Evolutionary conservation across 2,797 vertebrate species (phyloP).

Genomic region (Antrozous pallidus): DNA sequence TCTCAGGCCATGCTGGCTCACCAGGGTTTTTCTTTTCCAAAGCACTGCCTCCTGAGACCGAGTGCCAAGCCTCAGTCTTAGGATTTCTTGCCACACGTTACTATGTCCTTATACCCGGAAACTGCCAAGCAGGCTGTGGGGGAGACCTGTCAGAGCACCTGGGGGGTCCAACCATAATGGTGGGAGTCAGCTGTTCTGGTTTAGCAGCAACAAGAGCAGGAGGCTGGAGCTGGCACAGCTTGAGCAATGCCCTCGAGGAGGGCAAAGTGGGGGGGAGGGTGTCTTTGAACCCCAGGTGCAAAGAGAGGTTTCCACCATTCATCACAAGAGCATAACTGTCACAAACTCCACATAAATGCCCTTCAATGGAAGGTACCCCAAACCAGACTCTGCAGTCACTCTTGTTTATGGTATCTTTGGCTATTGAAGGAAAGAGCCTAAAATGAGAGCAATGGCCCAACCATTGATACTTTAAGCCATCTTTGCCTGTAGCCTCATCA

Average conservation of each 20-base stretch:
- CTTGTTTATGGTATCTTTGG: background rate
- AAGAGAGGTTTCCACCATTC: background rate
- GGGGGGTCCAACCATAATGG: fast-evolving
- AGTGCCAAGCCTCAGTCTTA: background rate
- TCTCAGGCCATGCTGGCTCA: background rate
- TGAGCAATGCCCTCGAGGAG: fast-evolving
- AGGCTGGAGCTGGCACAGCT: background rate
- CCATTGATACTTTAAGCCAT: background rate
- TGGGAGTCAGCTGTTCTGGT: background rate
- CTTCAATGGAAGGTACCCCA: background rate
- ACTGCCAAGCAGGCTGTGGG: background rate
- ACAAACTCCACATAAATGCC: fast-evolving
- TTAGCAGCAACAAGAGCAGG: background rate
- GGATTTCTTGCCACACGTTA: background rate
- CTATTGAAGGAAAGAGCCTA: background rate
- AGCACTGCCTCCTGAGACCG: background rate
- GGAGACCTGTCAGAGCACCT: background rate
- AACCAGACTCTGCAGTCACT: background rate
- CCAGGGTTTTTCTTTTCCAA: background rate
- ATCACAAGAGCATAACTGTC: background rate
- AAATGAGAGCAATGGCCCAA: background rate
- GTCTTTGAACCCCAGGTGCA: background rate
- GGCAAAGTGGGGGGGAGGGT: background rate
- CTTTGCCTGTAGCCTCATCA: background rate
- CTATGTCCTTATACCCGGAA: background rate